Percentiles rank a stretch among this genome's conserved stretches.
phyloP scores from a whole-genome alignment of 2,113 vertebrate species.

The Alligator sinensis region DNA sequence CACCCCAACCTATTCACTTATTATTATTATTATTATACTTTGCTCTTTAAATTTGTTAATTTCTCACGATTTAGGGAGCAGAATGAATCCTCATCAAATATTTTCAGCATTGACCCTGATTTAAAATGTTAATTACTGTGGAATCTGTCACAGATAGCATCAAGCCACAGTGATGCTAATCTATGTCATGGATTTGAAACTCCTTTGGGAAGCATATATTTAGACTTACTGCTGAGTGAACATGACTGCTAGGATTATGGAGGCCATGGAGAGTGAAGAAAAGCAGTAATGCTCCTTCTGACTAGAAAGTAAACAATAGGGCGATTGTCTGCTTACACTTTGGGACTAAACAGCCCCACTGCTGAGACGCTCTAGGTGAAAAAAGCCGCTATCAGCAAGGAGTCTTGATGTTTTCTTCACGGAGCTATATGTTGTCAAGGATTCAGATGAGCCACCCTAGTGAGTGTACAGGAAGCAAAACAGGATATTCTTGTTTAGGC shows the following conservation, averaged over 20 bases:
- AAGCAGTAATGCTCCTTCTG: constrained; percentile 83
- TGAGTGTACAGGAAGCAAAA: constrained; percentile 84
- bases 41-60: constrained; percentile 62
- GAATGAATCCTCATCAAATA: constrained; percentile 58
- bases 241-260: constrained; percentile 79
- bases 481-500: constrained; percentile 83
- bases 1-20: constrained; percentile 49
- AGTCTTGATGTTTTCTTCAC: constrained; percentile 80
- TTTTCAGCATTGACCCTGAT: constrained; percentile 56
- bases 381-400: constrained; percentile 82
- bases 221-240: constrained; percentile 80
- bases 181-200: constrained; percentile 75
- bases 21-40: background rate
- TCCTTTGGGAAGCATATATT: constrained; percentile 78
- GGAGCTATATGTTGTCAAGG: constrained; percentile 81
- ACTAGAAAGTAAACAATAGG: constrained; percentile 86
- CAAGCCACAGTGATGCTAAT: constrained; percentile 76
- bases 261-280: constrained; percentile 77
- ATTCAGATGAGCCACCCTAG: constrained; percentile 80
- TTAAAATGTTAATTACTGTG: constrained; percentile 77
- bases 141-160: constrained; percentile 70
- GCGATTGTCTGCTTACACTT: constrained; percentile 82
- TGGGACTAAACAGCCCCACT: constrained; percentile 81
- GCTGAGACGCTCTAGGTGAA: constrained; percentile 78
- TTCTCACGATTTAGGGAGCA: constrained; percentile 59